Evolutionary conservation across 2,113 vertebrate species (phyloP).

Genomic region (Ceyx melanurus): DNA sequence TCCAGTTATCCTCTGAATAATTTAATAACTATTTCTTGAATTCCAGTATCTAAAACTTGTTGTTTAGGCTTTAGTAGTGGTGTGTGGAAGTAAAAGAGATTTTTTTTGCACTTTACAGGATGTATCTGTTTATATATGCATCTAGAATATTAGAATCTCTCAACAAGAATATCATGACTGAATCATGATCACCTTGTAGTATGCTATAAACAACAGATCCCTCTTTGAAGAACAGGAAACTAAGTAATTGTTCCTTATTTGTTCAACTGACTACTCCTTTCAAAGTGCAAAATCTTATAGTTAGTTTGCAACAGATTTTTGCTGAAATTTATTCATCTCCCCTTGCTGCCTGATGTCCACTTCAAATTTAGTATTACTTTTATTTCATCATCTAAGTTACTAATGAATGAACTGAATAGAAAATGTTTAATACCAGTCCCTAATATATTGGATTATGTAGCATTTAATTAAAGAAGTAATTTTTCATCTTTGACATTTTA

Average conservation of each 20-base stretch:
- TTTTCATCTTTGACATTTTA: neutral
- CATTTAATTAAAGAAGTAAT: neutral
- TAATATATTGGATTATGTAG: neutral
- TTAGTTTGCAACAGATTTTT: neutral
- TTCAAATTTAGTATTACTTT: neutral
- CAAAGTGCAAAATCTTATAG: neutral
- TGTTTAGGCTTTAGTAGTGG: neutral
- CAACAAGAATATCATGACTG: neutral
- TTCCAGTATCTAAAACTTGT: neutral
- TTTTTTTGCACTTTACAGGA: neutral
- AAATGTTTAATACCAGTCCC: neutral
- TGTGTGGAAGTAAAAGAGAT: neutral
- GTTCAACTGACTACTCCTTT: neutral
- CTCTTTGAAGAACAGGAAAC: neutral
- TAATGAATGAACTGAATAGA: neutral
- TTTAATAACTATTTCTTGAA: neutral
- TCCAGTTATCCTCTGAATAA: neutral
- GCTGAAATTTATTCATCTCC: neutral
- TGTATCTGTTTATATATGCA: neutral
- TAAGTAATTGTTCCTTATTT: neutral
- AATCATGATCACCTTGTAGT: neutral
- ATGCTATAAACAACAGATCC: neutral
- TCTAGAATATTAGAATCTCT: neutral
- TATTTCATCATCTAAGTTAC: neutral
- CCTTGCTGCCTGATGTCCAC: neutral